phyloP scores from a whole-genome alignment of 2,888 invertebrate genomes.

The Synanthedon andrenaeformis region DNA sequence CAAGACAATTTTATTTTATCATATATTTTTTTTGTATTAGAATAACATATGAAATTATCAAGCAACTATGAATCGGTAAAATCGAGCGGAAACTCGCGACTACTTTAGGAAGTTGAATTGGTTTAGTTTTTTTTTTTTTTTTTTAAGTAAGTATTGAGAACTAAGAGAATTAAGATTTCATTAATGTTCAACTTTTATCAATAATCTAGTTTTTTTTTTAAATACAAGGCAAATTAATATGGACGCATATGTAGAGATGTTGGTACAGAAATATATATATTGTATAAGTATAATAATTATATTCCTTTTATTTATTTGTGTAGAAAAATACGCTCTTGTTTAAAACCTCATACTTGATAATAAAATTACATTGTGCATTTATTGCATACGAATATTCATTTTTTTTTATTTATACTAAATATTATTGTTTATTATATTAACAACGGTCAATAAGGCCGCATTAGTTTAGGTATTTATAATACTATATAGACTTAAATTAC shows the following conservation, averaged over 20 bases:
- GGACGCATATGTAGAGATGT: neutral
- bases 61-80: too few relatives aligned
- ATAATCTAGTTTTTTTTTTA: too few relatives aligned
- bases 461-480: neutral
- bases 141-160: too few relatives aligned
- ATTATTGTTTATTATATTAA: neutral
- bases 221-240: neutral
- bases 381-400: slow-evolving; percentile 8
- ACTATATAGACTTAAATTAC: slow-evolving; percentile 1
- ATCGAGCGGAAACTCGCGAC: too few relatives aligned
- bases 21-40: too few relatives aligned
- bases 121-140: too few relatives aligned
- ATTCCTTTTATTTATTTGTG: slow-evolving; percentile 1
- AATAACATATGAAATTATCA: too few relatives aligned
- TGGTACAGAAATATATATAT: neutral
- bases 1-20: too few relatives aligned
- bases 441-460: slow-evolving; percentile 1
- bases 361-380: slow-evolving; percentile 8
- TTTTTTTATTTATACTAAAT: slow-evolving; percentile 4
- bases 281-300: neutral
- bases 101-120: too few relatives aligned
- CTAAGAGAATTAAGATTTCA: too few relatives aligned
- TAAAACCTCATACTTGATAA: neutral
- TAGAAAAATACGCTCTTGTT: slow-evolving; percentile 22
- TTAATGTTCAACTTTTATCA: too few relatives aligned